Conservation (phyloP, 2,113 vertebrate genomes). For the Megalops atlanticus region DNA sequence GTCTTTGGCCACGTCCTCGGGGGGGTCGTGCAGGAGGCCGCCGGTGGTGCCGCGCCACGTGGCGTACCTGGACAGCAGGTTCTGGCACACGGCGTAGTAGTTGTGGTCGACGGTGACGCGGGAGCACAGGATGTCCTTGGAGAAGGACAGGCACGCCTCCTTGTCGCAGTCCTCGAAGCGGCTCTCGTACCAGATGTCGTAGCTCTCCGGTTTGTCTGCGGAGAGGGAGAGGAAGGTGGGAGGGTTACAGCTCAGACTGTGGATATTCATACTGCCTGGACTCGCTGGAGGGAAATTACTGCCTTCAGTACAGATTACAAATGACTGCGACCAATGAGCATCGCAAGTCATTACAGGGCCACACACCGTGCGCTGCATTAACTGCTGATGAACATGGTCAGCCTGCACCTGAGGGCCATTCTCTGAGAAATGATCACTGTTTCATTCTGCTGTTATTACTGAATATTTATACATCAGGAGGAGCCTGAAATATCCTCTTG, state of each 20-base stretch:
- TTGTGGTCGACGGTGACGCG: conserved; percentile 97
- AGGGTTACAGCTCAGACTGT: neutral
- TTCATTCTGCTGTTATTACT: neutral
- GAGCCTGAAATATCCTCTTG: neutral
- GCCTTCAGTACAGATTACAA: neutral
- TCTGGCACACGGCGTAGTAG: conserved; percentile 96
- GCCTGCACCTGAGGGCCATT: neutral
- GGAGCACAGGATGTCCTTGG: conserved; percentile 93
- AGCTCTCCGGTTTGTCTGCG: conserved; percentile 95
- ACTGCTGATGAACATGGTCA: neutral
- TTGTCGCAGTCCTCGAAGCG: conserved; percentile 96
- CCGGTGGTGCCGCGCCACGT: conserved; percentile 95
- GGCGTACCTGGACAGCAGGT: conserved; percentile 91
- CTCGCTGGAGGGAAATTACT: neutral
- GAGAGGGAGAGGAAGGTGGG: conserved; percentile 34
- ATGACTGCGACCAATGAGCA: neutral
- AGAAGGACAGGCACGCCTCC: conserved; percentile 97
- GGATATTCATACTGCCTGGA: neutral
- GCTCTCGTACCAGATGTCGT: conserved; percentile 97
- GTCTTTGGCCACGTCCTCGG: conserved; percentile 86
- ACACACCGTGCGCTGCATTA: neutral
- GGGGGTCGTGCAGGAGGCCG: conserved; percentile 93
- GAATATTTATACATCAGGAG: neutral
- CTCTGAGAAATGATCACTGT: neutral
- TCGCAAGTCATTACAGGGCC: neutral